These are phyloP conservation scores for Aphaenogaster floridana DNA, from an alignment of 1,140 invertebrate genomes.

Conservation along the genomic window DNA sequence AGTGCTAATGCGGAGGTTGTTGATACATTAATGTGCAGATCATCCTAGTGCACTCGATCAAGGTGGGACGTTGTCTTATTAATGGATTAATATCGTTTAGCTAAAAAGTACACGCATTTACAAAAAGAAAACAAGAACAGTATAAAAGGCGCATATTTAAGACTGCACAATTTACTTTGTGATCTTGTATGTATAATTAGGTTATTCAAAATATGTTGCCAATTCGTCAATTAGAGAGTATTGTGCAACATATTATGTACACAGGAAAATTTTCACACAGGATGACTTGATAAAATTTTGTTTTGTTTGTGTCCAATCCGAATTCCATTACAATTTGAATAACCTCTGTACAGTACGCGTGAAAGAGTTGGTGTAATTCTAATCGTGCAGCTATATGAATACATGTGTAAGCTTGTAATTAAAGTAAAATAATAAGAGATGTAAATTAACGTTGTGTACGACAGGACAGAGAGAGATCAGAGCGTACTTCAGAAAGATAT, in stretches of 20 bases:
- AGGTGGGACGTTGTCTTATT: constrained; percentile 41
- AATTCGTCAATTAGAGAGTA: constrained; percentile 20
- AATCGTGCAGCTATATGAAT: constrained; percentile 68
- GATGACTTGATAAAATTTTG: background rate
- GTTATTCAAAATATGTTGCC: constrained; percentile 50
- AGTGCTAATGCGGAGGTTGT: constrained; percentile 66
- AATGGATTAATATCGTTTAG: constrained; percentile 51
- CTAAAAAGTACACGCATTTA: constrained; percentile 47
- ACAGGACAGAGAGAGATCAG: constrained; percentile 42
- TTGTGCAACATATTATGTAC: constrained; percentile 20
- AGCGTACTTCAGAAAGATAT: constrained; percentile 43
- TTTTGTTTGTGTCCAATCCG: background rate
- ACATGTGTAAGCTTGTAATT: constrained; percentile 53
- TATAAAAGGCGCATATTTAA: constrained; percentile 35
- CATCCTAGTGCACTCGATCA: constrained; percentile 68
- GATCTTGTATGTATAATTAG: constrained; percentile 23
- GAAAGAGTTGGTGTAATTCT: constrained; percentile 44
- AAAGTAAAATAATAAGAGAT: constrained; percentile 4
- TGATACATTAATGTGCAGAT: constrained; percentile 73
- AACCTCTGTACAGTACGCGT: constrained; percentile 35
- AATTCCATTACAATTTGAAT: constrained; percentile 56
- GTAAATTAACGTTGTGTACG: constrained; percentile 16
- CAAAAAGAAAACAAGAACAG: background rate
- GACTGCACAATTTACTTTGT: constrained; percentile 27
- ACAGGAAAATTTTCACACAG: constrained; percentile 1